Conservation (phyloP, 2,888 invertebrate genomes). For the Torymus tubicola region DNA sequence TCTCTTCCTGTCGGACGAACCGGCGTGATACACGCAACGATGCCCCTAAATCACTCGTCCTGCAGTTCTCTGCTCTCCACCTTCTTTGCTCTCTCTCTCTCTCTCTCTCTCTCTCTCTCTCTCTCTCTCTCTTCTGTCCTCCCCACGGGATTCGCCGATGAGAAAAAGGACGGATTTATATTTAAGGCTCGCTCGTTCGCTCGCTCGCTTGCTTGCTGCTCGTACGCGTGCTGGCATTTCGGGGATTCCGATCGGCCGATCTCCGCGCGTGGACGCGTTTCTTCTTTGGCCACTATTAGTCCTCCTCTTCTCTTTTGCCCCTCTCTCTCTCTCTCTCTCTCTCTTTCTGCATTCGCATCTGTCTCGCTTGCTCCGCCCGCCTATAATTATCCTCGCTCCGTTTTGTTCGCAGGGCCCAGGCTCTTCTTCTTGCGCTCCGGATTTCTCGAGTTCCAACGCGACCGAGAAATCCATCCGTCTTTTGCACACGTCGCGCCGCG, state of each 20-base stretch:
- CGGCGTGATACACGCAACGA: conserved; percentile 75
- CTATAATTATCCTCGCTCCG: conserved; percentile 55
- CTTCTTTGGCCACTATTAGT: conserved; percentile 27
- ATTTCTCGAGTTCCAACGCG: conserved; percentile 57
- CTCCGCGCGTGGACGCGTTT: conserved; percentile 1
- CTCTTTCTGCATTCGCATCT: background rate
- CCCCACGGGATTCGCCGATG: conserved; percentile 30
- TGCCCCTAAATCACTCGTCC: conserved; percentile 73
- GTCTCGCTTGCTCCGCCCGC: conserved; percentile 29
- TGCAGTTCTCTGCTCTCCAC: conserved; percentile 62
- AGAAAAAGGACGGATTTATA: conserved; percentile 72
- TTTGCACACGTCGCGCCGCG: conserved; percentile 58
- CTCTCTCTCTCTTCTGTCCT: conserved; percentile 29
- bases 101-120: conserved; percentile 31
- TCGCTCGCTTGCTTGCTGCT: no score
- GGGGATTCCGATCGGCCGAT: conserved; percentile 66
- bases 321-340: conserved; percentile 28
- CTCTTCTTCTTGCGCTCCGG: conserved; percentile 9
- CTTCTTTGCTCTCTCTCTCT: conserved; percentile 13
- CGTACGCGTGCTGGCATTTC: conserved; percentile 63
- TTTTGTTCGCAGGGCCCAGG: conserved; percentile 5
- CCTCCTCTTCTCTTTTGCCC: conserved; percentile 2
- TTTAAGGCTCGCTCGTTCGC: conserved; percentile 61
- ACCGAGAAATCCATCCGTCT: conserved; percentile 58
- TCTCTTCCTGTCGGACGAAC: conserved; percentile 56